These are phyloP conservation scores for Xestoiulus laeticollis DNA, from an alignment of 2,888 invertebrate species.

Conservation along the genomic window DNA sequence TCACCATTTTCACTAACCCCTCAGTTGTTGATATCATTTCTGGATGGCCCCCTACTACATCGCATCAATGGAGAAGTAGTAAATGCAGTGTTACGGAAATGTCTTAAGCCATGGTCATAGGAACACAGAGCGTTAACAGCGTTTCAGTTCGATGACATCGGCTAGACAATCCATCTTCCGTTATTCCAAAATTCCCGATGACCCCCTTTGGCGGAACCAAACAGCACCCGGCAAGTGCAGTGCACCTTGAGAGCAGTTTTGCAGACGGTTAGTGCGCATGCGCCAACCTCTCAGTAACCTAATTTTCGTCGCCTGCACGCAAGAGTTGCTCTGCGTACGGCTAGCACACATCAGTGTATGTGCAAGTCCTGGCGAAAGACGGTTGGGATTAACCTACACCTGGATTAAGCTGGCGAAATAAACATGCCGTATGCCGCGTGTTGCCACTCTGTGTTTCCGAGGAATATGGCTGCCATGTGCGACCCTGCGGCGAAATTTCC, in stretches of 20 bases:
- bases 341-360: slow-evolving; percentile 14
- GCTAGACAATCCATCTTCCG: slow-evolving; percentile 4
- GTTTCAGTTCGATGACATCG: slow-evolving; percentile 18
- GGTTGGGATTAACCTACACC: not conserved
- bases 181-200: slow-evolving; percentile 29
- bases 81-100: no score
- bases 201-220: slow-evolving; percentile 34
- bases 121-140: no score
- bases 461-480: not conserved
- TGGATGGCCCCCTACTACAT: no score
- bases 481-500: not conserved
- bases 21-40: no score
- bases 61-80: no score
- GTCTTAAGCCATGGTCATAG: no score
- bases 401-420: not conserved
- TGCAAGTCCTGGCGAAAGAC: not conserved
- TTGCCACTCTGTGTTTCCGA: not conserved
- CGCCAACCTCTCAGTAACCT: slow-evolving; percentile 49
- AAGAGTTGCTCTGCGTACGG: not conserved
- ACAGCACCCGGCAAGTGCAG: not conserved
- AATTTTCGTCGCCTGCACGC: slow-evolving; percentile 43
- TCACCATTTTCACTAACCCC: no score
- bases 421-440: not conserved
- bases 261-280: slow-evolving; percentile 5
- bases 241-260: not conserved